A percentile compares a stretch with the other conserved stretches of the same genome.
Conservation (phyloP, 1,140 invertebrate species). For the Brachionus paranguensis region DNA sequence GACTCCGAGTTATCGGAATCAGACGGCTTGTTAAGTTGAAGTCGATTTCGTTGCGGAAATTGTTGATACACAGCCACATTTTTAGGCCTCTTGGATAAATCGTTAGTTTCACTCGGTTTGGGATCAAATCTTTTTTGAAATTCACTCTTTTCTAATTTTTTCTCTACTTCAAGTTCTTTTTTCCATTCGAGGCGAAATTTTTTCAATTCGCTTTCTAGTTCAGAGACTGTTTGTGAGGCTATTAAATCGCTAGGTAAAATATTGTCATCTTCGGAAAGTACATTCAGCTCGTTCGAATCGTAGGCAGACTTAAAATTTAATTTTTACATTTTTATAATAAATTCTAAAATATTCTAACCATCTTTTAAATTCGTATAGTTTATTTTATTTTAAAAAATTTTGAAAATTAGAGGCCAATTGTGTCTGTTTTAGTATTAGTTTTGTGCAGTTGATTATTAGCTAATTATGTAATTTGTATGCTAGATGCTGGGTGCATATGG, state of each 20-base stretch:
- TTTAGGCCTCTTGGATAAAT: neutral
- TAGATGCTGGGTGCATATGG: neutral
- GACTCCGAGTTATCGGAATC: neutral
- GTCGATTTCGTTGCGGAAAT: neutral
- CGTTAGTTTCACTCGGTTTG: neutral
- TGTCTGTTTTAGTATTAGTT: neutral
- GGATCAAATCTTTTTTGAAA: neutral
- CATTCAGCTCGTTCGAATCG: neutral
- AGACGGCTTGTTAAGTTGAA: neutral
- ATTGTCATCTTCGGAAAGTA: neutral
- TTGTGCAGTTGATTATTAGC: neutral
- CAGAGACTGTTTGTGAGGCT: neutral
- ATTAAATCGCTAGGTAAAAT: neutral
- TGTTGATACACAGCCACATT: constrained; percentile 1
- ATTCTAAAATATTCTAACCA: neutral
- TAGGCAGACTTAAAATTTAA: constrained; percentile 15
- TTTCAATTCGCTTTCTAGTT: neutral
- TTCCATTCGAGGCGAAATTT: constrained; percentile 37
- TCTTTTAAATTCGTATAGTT: neutral
- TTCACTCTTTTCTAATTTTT: neutral
- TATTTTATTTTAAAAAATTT: neutral
- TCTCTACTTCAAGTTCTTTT: constrained; percentile 15
- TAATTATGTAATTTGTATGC: neutral
- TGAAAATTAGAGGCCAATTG: neutral
- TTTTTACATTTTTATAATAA: neutral